Base-by-base conservation (phyloP, 2,113 vertebrate species). In the Pseudorectes ferrugineus region DNA sequence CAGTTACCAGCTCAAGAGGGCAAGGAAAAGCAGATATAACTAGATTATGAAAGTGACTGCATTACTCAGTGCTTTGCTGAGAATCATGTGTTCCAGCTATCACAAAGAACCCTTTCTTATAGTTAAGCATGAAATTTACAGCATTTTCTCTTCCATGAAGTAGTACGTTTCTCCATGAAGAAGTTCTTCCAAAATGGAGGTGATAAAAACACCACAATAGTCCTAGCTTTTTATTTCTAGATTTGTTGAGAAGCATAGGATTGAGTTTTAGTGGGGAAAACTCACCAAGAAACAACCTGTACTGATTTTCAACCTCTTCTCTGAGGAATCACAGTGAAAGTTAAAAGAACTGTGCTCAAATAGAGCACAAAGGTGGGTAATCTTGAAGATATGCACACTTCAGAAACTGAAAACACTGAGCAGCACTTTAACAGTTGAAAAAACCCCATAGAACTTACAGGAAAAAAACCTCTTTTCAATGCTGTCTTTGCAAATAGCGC, bases 101-200 rank as follows among this genome's bases (percentile, higher is more conserved):
- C 62, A 94, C 92, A 94, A 95, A 94, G 82, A 96, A 73, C 14
- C 33, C 38, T 94, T 95, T 93, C 67, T 88, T 62, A 36, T 12
- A 89, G 38, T 54, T 80, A 66, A 49, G 84, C 48, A 59, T 5
- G 17, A 78, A 85, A 82, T 85, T 85, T 54, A 78, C 70, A 72
- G 42, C 52, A 48, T 40, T 78, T 88, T 88, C 11, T 76, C 86
- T 82, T 85, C 31, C 61, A 63, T 45, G 3, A 88, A 70, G 29
- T 49, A 72, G 28, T 12, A 68, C 9, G 14, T 13, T 61, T 78
- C 22, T 67, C 36, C 22, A 72, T 31, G 14, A 48, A 85, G 12
- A 73, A 48, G n/a, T 19, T 94, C 7, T 36, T 85, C 43, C 29
- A 63, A 89, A 92, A 83, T 7, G 5, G 25, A 91, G 14, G 36